These are phyloP conservation scores for Noctua janthina DNA, from an alignment of 2,888 invertebrate species.

Conservation along the genomic window DNA sequence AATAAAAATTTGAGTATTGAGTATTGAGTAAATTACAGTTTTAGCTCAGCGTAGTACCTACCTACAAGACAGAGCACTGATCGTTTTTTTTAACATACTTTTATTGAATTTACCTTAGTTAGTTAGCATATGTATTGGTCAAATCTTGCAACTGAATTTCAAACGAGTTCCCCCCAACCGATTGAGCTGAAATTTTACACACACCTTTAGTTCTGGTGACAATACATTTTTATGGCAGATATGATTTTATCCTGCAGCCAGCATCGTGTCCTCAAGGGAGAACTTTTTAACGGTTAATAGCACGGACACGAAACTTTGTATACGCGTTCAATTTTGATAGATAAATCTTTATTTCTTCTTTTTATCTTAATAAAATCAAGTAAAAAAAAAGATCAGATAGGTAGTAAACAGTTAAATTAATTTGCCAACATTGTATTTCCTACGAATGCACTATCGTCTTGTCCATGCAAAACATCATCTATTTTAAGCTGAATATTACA, in stretches of 20 bases:
- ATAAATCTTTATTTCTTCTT: not conserved
- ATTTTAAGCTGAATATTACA: slow-evolving; percentile 49
- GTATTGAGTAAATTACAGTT: not conserved
- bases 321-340: not conserved
- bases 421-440: no score
- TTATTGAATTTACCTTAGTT: no score
- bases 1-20: no score
- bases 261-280: not conserved
- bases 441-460: no score
- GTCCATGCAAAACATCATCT: slow-evolving; percentile 27
- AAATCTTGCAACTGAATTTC: not conserved
- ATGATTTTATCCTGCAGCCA: not conserved
- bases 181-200: not conserved
- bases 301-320: not conserved
- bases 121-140: not conserved
- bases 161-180: not conserved
- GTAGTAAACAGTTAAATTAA: no score
- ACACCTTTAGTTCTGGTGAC: not conserved
- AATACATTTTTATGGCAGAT: no score
- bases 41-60: not conserved
- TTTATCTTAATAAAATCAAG: no score
- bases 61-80: no score
- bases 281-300: no score
- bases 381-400: no score
- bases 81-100: no score